These are phyloP conservation scores for Acronicta aceris DNA, from an alignment of 2,888 invertebrate genomes.

Conservation along the genomic window DNA sequence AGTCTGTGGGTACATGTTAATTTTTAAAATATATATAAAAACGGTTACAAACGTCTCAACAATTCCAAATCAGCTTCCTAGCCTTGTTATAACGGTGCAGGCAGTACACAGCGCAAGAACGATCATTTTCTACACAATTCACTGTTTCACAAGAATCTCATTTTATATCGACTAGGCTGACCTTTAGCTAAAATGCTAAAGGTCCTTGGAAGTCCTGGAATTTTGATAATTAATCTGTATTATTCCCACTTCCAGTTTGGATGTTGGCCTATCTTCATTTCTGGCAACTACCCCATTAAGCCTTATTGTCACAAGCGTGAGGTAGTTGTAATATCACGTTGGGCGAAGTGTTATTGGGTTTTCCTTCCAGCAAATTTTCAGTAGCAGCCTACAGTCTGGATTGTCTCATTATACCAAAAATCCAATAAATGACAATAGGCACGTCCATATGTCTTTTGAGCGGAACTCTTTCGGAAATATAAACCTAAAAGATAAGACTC, in stretches of 20 bases:
- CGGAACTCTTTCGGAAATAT: too few relatives aligned
- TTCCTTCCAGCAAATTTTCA: too few relatives aligned
- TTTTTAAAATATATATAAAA: conserved; percentile 1
- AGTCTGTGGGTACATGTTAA: too few relatives aligned
- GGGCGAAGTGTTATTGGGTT: too few relatives aligned
- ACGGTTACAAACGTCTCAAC: neutral
- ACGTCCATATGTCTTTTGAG: too few relatives aligned
- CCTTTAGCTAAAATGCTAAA: neutral
- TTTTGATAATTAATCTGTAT: neutral
- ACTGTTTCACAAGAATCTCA: neutral
- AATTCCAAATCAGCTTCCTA: conserved; percentile 28
- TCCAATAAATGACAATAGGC: too few relatives aligned
- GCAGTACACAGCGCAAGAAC: conserved; percentile 30
- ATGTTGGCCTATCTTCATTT: neutral
- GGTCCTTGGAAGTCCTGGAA: too few relatives aligned
- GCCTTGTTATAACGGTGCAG: conserved; percentile 45
- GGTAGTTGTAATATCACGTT: too few relatives aligned
- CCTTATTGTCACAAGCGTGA: too few relatives aligned
- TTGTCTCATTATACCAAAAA: too few relatives aligned
- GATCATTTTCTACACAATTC: conserved; percentile 14
- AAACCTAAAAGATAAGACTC: too few relatives aligned
- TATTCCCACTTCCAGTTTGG: neutral
- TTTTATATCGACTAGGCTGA: neutral
- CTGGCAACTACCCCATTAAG: neutral
- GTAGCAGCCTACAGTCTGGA: too few relatives aligned